Evolutionary conservation across 2,888 invertebrate species (phyloP), one percentile per base, ranked within the genome.

Genomic region (Clunio marinus): DNA sequence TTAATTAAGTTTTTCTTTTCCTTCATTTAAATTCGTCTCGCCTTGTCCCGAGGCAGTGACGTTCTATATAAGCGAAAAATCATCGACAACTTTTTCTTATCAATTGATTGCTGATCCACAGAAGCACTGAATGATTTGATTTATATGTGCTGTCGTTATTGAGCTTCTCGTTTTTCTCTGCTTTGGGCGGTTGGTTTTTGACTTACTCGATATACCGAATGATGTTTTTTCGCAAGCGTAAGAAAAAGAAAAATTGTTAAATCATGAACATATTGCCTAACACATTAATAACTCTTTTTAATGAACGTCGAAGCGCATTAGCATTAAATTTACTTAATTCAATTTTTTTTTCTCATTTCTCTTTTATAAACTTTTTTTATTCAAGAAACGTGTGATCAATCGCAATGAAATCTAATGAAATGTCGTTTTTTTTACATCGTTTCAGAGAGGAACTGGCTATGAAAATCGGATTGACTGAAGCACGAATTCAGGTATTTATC

Each of bases 401-500:
- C 8, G n/a, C 46, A 46, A 66, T 51, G 51, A 8, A 22, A 22
- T 22, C 51, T 51, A 51, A 51, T 13, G 13, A 32, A 32, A 32
- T 22, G 5, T 32, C 32, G 32, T 32, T 17, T 51, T 3, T 22
- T 51, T 41, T 3, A n/a, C n/a, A n/a, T n/a, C n/a, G n/a, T 82
- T 84, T 70, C 84, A 84, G 88, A 78, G 86, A 88, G 76, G 88
- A 87, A 76, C 79, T 87, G 70, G 88, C 88, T 32, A 85, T 87
- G 83, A 86, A 87, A 77, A 86, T 88, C 73, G 87, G 86, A 72
- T 78, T 88, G 70, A 87, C 87, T 41, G 88, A 88, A 80, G 87
- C 87, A 57, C 78, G 88, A 73, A 87, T 88, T 75, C 88, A 88
- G 83, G 88, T 87, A 66, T 66, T 66, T 66, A 55, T 66, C 66